Evolutionary conservation across 2,797 vertebrate genomes (phyloP), one percentile per base, ranked within the genome.

Genomic region (Tenualosa ilisha): DNA sequence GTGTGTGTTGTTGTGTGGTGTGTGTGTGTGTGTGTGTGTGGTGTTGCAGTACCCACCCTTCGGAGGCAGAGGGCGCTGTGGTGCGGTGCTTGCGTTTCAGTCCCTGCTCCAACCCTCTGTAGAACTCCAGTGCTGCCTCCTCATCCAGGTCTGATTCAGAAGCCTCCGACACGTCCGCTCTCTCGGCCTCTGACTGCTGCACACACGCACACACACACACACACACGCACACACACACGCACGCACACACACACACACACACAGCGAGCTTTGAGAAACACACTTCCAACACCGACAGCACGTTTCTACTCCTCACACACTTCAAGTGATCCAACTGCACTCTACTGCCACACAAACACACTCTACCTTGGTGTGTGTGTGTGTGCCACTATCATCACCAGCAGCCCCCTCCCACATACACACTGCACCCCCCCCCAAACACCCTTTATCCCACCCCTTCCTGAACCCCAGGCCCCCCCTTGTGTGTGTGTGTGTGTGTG

Each of bases 61-160:
- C 90, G 15, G 89, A 79, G 0, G 91, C 91, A 72, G 93, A 88
- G 0, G 82, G 65, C 51, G 88, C 81, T 9, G 81, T 89, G 43
- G 83, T 92, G 93, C 96, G 98, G 85, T 96, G 96, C 93, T 99
- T 99, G 37, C 95, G 88, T 37, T 94, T 96, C 89, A 96, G 51
- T 85, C 90, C 95, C 84, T 95, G 90, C 88, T 97, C 97, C 84
- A 95, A 91, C 56, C 95, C 93, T 89, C 85, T 95, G 82, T 96
- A 97, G 90, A 96, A 96, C 20, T 91, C 93, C 5, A 98, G 88
- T 0, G 96, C 97, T 0, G 95, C 95, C 85, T 97, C 95, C 85
- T 97, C 96, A 12, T 97, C 96, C 85, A 95, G 87, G 26, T 94
- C 93, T 0, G 91, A 94, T 81, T 96, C 95, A 0, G 92, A 93